Evolutionary conservation across 2,888 invertebrate genomes (phyloP).

Genomic region (Phyllotreta cruciferae): DNA sequence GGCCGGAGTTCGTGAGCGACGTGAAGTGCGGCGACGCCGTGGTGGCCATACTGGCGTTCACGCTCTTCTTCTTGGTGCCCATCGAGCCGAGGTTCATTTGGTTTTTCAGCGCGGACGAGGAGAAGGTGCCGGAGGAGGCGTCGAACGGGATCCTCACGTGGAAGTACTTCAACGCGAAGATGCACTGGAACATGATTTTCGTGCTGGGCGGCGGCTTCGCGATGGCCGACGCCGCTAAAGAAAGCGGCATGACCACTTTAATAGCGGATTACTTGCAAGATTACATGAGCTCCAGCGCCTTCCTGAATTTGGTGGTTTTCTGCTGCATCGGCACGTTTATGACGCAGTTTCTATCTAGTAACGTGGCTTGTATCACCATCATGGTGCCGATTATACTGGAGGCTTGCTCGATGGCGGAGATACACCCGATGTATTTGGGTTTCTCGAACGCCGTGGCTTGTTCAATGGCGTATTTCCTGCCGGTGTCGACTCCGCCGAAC

Average conservation of each 20-base stretch:
- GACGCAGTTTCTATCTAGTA: slow-evolving; percentile 84
- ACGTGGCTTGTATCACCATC: slow-evolving; percentile 89
- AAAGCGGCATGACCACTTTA: slow-evolving; percentile 71
- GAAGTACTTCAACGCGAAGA: slow-evolving; percentile 82
- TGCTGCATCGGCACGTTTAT: slow-evolving; percentile 79
- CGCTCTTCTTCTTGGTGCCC: slow-evolving; percentile 84
- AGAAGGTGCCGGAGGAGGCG: slow-evolving; percentile 67
- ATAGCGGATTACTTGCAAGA: slow-evolving; percentile 75
- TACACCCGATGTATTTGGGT: slow-evolving; percentile 89
- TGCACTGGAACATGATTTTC: slow-evolving; percentile 89
- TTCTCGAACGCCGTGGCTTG: slow-evolving; percentile 86
- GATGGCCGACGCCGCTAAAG: slow-evolving; percentile 83
- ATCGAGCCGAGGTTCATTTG: slow-evolving; percentile 78
- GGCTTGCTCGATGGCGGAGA: slow-evolving; percentile 67
- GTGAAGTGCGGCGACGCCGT: slow-evolving; percentile 77
- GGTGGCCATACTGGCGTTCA: slow-evolving; percentile 81
- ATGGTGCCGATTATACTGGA: slow-evolving; percentile 83
- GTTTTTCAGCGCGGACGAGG: slow-evolving; percentile 67
- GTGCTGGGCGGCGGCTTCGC: slow-evolving; percentile 91
- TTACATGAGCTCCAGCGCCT: slow-evolving; percentile 68
- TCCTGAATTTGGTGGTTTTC: slow-evolving; percentile 76
- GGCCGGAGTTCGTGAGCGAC: slow-evolving; percentile 74
- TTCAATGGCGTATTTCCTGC: slow-evolving; percentile 92
- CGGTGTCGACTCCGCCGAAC: slow-evolving; percentile 94
- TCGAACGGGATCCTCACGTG: slow-evolving; percentile 82